Evolutionary conservation across 2,113 vertebrate genomes (phyloP).

Genomic region (Cephalopholis sonnerati): DNA sequence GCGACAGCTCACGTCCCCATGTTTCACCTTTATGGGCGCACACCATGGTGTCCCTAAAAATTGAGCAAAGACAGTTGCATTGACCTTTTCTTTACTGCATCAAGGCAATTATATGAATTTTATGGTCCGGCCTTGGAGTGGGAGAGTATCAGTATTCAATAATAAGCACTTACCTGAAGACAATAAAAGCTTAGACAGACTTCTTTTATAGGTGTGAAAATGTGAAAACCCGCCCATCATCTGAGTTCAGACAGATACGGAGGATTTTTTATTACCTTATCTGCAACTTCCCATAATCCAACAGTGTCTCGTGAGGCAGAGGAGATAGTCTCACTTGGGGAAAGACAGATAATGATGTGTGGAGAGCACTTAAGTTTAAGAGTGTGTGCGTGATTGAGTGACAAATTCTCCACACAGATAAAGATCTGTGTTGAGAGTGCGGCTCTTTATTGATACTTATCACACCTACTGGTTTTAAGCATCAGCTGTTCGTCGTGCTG

Average conservation of each 20-base stretch:
- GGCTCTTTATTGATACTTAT: slow-evolving; percentile 10
- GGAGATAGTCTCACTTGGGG: slow-evolving; percentile 9
- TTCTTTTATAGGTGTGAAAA: slow-evolving; percentile 33
- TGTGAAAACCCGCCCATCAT: slow-evolving; percentile 63
- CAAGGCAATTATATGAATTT: neutral
- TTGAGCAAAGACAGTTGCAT: neutral
- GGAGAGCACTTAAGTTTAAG: slow-evolving; percentile 15
- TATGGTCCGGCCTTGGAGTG: neutral
- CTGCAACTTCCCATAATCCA: slow-evolving; percentile 51
- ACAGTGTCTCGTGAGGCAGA: slow-evolving; percentile 37
- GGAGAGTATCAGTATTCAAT: neutral
- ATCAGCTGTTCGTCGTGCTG: neutral
- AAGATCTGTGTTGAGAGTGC: slow-evolving; percentile 1
- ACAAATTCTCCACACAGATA: neutral
- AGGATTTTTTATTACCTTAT: slow-evolving; percentile 75
- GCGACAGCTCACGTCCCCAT: slow-evolving; percentile 92
- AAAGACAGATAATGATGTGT: slow-evolving; percentile 25
- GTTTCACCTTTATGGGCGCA: slow-evolving; percentile 95
- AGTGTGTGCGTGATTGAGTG: neutral
- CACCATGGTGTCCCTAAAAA: slow-evolving; percentile 93
- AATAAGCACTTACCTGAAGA: slow-evolving; percentile 64
- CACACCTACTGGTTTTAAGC: neutral
- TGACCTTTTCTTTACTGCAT: slow-evolving; percentile 39
- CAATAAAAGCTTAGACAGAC: slow-evolving; percentile 34
- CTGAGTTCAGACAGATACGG: slow-evolving; percentile 69